phyloP scores from a whole-genome alignment of 2,113 vertebrate species.

The Sinosuthora webbiana region DNA sequence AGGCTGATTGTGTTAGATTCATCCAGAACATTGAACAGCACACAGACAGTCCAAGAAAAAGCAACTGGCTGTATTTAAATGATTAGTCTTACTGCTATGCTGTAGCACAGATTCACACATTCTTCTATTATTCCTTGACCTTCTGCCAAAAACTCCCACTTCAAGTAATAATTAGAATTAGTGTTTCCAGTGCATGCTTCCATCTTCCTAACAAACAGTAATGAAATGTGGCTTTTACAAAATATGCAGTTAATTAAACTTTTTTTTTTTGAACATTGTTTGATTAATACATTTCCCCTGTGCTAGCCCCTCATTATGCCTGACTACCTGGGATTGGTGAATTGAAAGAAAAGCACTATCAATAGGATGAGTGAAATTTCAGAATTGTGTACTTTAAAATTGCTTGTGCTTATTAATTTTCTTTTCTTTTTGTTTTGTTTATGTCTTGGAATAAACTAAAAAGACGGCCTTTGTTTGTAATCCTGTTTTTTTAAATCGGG shows the following conservation, averaged over 20 bases:
- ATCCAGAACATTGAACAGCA: slow-evolving; percentile 80
- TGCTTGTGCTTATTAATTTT: not conserved
- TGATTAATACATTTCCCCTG: slow-evolving; percentile 64
- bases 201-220: slow-evolving; percentile 77
- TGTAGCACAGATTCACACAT: slow-evolving; percentile 79
- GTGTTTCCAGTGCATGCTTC: slow-evolving; percentile 80
- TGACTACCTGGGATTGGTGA: not conserved
- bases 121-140: slow-evolving; percentile 85
- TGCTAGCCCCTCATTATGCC: slow-evolving; percentile 10
- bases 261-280: slow-evolving; percentile 57
- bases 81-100: slow-evolving; percentile 78
- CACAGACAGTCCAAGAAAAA: slow-evolving; percentile 71
- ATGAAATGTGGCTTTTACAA: slow-evolving; percentile 69
- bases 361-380: not conserved
- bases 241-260: slow-evolving; percentile 73
- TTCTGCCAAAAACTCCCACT: slow-evolving; percentile 82
- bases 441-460: not conserved
- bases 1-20: slow-evolving; percentile 83
- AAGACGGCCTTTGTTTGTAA: not conserved
- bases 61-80: slow-evolving; percentile 80
- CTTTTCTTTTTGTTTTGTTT: not conserved
- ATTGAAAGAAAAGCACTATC: not conserved
- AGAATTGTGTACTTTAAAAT: not conserved
- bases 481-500: not conserved
- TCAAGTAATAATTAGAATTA: slow-evolving; percentile 85